Conservation (phyloP, 2,113 vertebrate species). For the Seriola dumerili region DNA sequence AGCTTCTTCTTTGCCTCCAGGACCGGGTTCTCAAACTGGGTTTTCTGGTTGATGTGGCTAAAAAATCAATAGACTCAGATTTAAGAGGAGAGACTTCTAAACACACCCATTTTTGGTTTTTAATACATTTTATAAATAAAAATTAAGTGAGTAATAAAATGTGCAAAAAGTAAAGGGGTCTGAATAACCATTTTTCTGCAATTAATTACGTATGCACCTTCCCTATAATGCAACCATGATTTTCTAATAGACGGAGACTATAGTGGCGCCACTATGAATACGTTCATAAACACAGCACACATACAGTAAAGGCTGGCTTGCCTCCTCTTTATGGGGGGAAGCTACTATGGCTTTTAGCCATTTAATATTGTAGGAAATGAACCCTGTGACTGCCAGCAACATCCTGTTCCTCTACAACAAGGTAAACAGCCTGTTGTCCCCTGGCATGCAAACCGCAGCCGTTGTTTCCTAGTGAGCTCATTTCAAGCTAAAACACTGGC, state of each 20-base stretch:
- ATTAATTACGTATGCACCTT: conserved; percentile 64
- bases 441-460: conserved; percentile 55
- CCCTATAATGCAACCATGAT: conserved; percentile 34
- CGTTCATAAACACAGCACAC: conserved; percentile 44
- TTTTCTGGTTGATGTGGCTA: conserved; percentile 98
- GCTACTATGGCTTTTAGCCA: conserved; percentile 51
- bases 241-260: conserved; percentile 43
- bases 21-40: conserved; percentile 99
- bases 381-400: conserved; percentile 46
- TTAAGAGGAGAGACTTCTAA: conserved; percentile 21
- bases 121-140: too few relatives aligned
- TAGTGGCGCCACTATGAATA: conserved; percentile 52
- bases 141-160: background rate
- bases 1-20: conserved; percentile 95
- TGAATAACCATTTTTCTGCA: conserved; percentile 20
- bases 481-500: conserved; percentile 61
- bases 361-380: conserved; percentile 69
- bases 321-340: conserved; percentile 39
- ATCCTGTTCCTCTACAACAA: conserved; percentile 63
- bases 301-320: conserved; percentile 24
- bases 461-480: conserved; percentile 52
- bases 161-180: background rate
- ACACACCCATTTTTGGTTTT: background rate
- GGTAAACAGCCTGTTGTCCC: conserved; percentile 68
- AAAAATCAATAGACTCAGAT: conserved; percentile 45